Base-by-base conservation (phyloP, 2,888 invertebrate species). In the Caradrina clavipalpis region DNA sequence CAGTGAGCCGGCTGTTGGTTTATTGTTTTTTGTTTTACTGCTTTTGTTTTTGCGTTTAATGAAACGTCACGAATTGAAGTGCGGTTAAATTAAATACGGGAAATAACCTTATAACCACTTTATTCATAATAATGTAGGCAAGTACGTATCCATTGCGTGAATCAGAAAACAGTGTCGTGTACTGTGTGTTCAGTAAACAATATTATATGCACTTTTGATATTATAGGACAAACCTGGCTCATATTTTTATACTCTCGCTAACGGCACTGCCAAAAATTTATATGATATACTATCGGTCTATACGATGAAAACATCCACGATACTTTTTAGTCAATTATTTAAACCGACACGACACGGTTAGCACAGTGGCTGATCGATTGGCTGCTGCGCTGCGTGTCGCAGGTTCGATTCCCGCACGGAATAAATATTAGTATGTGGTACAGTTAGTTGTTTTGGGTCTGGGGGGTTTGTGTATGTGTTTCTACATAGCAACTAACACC, bases 141-240 rank as follows among this genome's bases (percentile, higher is more conserved):
- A 1, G 21, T 49, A 35, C 35, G 19, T 56, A 55, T 73, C 69
- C 2, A 63, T 54, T 26, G 47, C 74, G 39, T 73, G 74, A 63
- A 73, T 73, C 69, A 63, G 10, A 42, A 42, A 15, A 31, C 15
- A 21, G 8, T 73, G 39, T 49, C 10, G 47, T 54, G 47, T 62
- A 47, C 51, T 1, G 45, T 19, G 13, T 49, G 69, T 26, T 73
- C 22, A 54, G 15, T 39, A 54, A 21, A 47, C 31, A 49, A n/a
- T 8, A 47, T 47, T 47, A 0, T 47, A 19, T 13, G 8, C 47
- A 47, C n/a, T 47, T 47, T 47, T n/a, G 1, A 42, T 13, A 42
- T 13, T 42, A 35, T 35, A 58, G n/a, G 35, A 13, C 3, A 22
- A 21, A 7, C 1, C 1, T 26, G 8, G n/a, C 5, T 1, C 19